Conservation (phyloP, 2,888 invertebrate species). For the Drosophila macrospina region DNA sequence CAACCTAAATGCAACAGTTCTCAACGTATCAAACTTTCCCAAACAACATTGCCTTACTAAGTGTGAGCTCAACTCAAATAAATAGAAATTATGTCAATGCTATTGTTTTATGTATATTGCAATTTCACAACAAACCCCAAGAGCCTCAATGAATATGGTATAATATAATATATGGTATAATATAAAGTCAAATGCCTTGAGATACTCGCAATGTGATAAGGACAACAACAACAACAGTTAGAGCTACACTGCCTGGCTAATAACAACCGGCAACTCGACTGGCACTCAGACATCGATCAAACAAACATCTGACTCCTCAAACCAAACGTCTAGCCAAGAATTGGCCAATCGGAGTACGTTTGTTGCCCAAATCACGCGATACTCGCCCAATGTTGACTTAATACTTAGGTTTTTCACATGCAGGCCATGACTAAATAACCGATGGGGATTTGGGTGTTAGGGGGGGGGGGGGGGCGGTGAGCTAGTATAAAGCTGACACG, state of each 20-base stretch:
- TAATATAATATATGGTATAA: constrained; percentile 3
- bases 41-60: constrained; percentile 11
- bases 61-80: constrained; percentile 71
- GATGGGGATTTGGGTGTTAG: neutral
- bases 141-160: neutral
- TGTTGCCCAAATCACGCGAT: constrained; percentile 75
- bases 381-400: constrained; percentile 55
- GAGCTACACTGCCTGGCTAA: constrained; percentile 44
- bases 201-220: constrained; percentile 53
- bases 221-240: constrained; percentile 45
- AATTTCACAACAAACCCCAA: constrained; percentile 57
- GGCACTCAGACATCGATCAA: constrained; percentile 72
- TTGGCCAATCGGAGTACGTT: constrained; percentile 66
- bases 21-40: constrained; percentile 46
- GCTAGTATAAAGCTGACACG: constrained; percentile 57
- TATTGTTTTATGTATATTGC: constrained; percentile 33
- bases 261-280: constrained; percentile 17
- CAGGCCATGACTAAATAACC: constrained; percentile 34
- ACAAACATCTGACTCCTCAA: constrained; percentile 40
- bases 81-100: constrained; percentile 78
- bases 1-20: constrained; percentile 26
- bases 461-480: too few species aligned
- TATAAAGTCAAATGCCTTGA: constrained; percentile 40
- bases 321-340: neutral
- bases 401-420: constrained; percentile 51